These are phyloP conservation scores for Centropus unirufus DNA, from an alignment of 2,113 vertebrate genomes.

Conservation along the genomic window DNA sequence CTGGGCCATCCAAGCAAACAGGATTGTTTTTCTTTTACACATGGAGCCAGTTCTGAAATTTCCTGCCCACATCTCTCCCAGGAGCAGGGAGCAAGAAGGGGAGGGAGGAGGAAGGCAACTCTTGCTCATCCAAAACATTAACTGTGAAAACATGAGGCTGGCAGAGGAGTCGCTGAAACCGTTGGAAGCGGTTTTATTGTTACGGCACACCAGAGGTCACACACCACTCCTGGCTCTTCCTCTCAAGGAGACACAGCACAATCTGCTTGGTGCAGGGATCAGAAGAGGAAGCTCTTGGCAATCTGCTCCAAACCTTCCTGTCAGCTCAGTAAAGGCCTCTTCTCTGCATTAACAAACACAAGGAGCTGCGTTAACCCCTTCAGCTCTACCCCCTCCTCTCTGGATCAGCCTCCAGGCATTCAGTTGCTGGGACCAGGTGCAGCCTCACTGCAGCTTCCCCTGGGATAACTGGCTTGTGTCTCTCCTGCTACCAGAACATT, in stretches of 20 bases:
- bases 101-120: not conserved
- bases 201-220: not conserved
- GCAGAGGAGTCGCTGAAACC: not conserved
- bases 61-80: not conserved
- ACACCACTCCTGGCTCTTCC: not conserved
- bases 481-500: fast-evolving
- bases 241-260: not conserved
- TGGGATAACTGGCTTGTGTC: fast-evolving
- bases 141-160: not conserved
- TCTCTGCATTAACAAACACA: fast-evolving
- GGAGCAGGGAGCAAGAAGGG: not conserved
- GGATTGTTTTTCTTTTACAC: not conserved
- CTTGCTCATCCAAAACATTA: not conserved
- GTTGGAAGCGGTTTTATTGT: constrained; percentile 33
- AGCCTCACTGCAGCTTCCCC: not conserved
- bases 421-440: not conserved
- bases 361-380: not conserved
- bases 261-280: not conserved
- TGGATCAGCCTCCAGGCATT: too few relatives aligned
- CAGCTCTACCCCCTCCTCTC: not conserved
- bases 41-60: fast-evolving
- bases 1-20: fast-evolving
- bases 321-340: not conserved
- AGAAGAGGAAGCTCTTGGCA: not conserved
- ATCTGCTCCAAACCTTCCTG: not conserved